Conservation (phyloP, 2,888 invertebrate genomes). For the Uropetala carovei region DNA sequence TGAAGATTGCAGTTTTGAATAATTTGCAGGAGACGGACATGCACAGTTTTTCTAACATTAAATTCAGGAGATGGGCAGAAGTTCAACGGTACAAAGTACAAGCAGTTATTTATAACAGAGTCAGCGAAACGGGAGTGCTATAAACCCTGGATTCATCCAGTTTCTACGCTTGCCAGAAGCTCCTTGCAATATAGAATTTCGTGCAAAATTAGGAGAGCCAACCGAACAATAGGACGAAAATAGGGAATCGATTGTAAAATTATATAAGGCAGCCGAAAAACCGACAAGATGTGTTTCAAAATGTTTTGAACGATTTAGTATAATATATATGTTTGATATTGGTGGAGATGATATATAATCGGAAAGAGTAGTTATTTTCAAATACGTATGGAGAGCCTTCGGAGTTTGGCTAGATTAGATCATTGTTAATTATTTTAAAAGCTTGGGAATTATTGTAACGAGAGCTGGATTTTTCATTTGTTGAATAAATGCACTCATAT, state of each 20-base stretch:
- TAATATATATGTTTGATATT: no score
- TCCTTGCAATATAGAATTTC: background rate
- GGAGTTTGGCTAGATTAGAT: no score
- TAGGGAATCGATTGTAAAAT: background rate
- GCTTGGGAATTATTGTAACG: no score
- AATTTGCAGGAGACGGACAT: no score
- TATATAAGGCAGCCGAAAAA: background rate
- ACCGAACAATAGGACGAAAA: background rate
- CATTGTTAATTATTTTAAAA: no score
- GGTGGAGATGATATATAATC: no score
- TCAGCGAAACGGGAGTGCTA: slow-evolving; percentile 12
- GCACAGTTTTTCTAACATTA: background rate
- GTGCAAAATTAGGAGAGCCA: slow-evolving; percentile 4
- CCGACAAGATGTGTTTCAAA: background rate
- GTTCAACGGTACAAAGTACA: background rate
- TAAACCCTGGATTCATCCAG: slow-evolving; percentile 22
- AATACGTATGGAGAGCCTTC: no score
- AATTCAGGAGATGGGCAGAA: background rate
- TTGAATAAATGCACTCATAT: no score
- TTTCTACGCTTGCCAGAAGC: slow-evolving; percentile 5
- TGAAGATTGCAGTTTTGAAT: no score
- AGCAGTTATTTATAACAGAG: background rate
- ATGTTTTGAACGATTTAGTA: background rate
- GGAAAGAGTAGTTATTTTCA: no score
- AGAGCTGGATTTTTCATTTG: no score